Percentiles rank a stretch among this genome's conserved stretches.
Evolutionary conservation across 2,888 invertebrate genomes (phyloP).

Genomic region (Agrilus biguttatus): DNA sequence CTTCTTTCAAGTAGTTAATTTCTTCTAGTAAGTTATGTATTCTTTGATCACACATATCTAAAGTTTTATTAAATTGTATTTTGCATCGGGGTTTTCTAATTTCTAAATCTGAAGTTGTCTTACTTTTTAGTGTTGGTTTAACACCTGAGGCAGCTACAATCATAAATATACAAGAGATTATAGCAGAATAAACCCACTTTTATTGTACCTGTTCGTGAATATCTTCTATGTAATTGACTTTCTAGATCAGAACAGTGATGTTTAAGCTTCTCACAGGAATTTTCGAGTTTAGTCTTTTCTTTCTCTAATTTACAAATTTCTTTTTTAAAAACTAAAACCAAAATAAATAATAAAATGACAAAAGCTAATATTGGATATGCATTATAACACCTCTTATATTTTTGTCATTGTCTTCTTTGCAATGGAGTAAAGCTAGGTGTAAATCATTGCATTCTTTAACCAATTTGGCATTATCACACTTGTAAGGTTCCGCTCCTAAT

Average conservation of each 20-base stretch:
- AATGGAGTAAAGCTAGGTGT: conserved; percentile 48
- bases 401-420: conserved; percentile 49
- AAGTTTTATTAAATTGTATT: conserved; percentile 33
- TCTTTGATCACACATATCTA: conserved; percentile 25
- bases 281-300: conserved; percentile 43
- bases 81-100: conserved; percentile 31
- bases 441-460: conserved; percentile 62
- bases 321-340: conserved; percentile 33
- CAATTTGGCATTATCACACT: conserved; percentile 64
- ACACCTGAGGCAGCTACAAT: conserved; percentile 13
- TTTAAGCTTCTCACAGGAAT: conserved; percentile 35
- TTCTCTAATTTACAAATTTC: conserved; percentile 37
- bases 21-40: conserved; percentile 29
- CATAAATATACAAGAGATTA: not conserved
- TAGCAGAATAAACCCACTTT: not conserved
- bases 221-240: conserved; percentile 15
- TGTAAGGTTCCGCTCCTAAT: conserved; percentile 61
- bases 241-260: conserved; percentile 45
- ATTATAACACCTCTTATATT: conserved; percentile 34
- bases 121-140: conserved; percentile 6
- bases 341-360: conserved; percentile 16
- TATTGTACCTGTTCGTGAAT: conserved; percentile 3
- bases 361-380: too few species aligned
- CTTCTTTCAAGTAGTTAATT: conserved; percentile 29
- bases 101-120: conserved; percentile 23